Conservation (phyloP, 2,113 vertebrate species). For the Rissa tridactyla region DNA sequence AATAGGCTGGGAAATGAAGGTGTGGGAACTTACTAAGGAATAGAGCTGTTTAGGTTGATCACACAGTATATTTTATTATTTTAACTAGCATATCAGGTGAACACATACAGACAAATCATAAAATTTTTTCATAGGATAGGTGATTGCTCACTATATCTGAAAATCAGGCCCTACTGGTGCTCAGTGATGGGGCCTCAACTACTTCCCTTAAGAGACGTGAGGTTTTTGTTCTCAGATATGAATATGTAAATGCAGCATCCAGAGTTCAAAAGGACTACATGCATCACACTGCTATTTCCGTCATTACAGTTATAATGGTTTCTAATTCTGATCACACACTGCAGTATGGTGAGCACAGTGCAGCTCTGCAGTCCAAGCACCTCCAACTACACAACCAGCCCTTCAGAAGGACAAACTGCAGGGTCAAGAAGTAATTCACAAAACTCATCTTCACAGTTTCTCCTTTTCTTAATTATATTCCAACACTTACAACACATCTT, state of each 20-base stretch:
- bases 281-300: neutral
- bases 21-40: neutral
- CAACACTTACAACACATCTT: neutral
- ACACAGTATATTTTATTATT: neutral
- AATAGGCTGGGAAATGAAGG: neutral
- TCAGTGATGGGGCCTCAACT: neutral
- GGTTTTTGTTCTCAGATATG: neutral
- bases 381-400: neutral
- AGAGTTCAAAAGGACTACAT: slow-evolving; percentile 11
- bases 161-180: neutral
- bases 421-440: neutral
- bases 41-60: neutral
- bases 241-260: slow-evolving; percentile 3
- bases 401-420: neutral
- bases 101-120: neutral
- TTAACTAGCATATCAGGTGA: neutral
- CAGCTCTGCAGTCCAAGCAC: neutral
- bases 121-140: neutral
- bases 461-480: neutral
- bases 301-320: neutral
- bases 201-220: neutral
- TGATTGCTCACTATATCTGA: neutral
- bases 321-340: neutral
- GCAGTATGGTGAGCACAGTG: rapidly evolving
- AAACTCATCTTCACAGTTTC: neutral